phyloP scores from a whole-genome alignment of 2,888 invertebrate genomes.

The Yponomeuta cagnagella region DNA sequence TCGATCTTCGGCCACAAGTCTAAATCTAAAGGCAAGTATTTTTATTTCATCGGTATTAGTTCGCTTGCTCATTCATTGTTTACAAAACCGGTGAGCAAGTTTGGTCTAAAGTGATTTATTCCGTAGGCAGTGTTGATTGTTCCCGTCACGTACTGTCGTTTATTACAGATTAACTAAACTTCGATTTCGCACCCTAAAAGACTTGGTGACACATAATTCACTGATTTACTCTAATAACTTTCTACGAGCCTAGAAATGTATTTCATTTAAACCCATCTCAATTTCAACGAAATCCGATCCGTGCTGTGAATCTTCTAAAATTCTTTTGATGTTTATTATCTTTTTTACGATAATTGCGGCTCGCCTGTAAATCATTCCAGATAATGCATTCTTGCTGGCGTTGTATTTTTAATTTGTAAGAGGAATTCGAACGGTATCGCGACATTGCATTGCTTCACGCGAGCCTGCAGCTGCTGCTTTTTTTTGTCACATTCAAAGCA shows the following conservation, averaged over 20 bases:
- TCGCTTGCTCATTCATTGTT: background rate
- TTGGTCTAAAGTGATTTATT: constrained; percentile 1
- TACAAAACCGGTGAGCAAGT: background rate
- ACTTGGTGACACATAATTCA: background rate
- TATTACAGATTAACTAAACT: constrained; percentile 17
- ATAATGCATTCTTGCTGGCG: background rate
- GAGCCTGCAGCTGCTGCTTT: constrained; percentile 32
- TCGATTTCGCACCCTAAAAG: constrained; percentile 13
- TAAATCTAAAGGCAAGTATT: constrained; percentile 55
- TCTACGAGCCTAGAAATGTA: background rate
- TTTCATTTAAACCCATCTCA: background rate
- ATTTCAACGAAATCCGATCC: background rate
- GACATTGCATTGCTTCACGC: constrained; percentile 11
- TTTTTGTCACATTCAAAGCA: constrained; percentile 35
- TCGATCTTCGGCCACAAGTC: constrained; percentile 60
- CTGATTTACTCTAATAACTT: background rate
- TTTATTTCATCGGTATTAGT: background rate
- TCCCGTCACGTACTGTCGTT: constrained; percentile 27
- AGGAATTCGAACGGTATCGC: constrained; percentile 11
- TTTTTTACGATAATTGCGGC: constrained; percentile 9
- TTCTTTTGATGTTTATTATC: constrained; percentile 4
- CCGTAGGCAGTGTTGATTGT: constrained; percentile 25
- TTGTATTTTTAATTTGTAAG: constrained; percentile 1
- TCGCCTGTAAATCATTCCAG: background rate
- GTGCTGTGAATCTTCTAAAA: background rate